Base-by-base conservation (phyloP, 2,797 vertebrate species). In the Betta splendens region DNA sequence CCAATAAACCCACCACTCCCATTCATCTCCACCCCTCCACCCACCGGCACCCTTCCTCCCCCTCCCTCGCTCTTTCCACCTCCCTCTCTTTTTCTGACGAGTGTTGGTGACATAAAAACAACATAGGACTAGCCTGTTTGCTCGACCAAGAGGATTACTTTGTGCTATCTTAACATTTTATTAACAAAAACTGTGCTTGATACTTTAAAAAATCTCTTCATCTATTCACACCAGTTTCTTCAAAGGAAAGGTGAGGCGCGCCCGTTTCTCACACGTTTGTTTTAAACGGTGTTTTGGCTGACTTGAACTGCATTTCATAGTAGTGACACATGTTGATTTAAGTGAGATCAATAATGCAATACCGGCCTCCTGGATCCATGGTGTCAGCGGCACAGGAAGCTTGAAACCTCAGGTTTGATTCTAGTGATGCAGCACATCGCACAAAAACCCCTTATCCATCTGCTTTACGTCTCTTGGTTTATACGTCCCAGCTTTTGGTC, bases 1-100 rank as follows among this genome's bases (percentile, higher is more conserved):
- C 93, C 92, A 90, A 88, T 89, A 87, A 83, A 87, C 83, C 80
- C 80, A 81, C 79, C 84, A 85, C 83, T 82, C 85, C 82, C 79
- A 84, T 85, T 38, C 63, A 79, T 83, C 73, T 85, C 83, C 82
- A 77, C 62, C 64, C 59, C 58, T 51, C 49, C 72, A 25, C 36
- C 32, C 31, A 11, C 69, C 83, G 83, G 79, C 65, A 63, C 67
- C 53, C 62, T 54, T 57, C 40, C 63, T 25, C 63, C 43, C 54
- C 21, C 25, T 36, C 76, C 42, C 69, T n/a, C 57, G 11, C 67
- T 43, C 45, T 54, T 38, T 56, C 59, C 17, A 31, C 46, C 48
- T 53, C 35, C 46, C 42, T 49, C 51, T 47, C 55, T 47, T 50
- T 25, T 35, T 50, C 47, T 44, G 37, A 36, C 53, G 36, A 75